Evolutionary conservation across 2,888 invertebrate species (phyloP).

Genomic region (Metallyticus violacea): DNA sequence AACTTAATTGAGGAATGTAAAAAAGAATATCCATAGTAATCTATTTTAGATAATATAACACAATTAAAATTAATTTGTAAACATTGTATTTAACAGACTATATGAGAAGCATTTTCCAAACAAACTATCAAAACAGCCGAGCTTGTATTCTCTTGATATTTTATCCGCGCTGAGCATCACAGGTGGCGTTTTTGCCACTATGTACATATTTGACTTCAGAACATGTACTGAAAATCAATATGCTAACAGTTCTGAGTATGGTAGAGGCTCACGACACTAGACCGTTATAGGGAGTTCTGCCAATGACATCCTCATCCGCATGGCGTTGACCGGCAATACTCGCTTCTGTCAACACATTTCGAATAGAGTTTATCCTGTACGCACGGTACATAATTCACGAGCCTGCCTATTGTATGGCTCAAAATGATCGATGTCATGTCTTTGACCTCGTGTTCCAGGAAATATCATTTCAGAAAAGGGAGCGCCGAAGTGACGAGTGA

Average conservation of each 20-base stretch:
- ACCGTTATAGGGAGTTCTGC: background rate
- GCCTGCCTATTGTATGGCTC: background rate
- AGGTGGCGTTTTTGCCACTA: background rate
- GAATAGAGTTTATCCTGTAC: background rate
- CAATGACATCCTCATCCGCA: background rate
- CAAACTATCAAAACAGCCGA: too few relatives aligned
- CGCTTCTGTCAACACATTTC: background rate
- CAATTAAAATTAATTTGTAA: too few relatives aligned
- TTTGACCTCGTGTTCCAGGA: background rate
- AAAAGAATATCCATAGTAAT: too few relatives aligned
- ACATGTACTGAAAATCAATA: background rate
- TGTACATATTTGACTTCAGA: background rate
- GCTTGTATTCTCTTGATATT: too few relatives aligned
- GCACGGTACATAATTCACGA: background rate
- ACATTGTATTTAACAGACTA: too few relatives aligned
- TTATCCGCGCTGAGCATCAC: background rate
- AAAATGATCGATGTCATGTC: background rate
- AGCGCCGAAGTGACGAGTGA: background rate
- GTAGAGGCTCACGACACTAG: background rate
- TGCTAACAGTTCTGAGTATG: background rate
- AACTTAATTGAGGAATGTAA: too few relatives aligned
- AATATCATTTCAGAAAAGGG: background rate
- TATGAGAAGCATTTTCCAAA: too few relatives aligned
- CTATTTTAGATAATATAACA: too few relatives aligned
- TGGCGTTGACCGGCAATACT: background rate